Evolutionary conservation across 2,888 invertebrate genomes (phyloP), one percentile per base, ranked within the genome.

Genomic region (Galerucella pusilla): DNA sequence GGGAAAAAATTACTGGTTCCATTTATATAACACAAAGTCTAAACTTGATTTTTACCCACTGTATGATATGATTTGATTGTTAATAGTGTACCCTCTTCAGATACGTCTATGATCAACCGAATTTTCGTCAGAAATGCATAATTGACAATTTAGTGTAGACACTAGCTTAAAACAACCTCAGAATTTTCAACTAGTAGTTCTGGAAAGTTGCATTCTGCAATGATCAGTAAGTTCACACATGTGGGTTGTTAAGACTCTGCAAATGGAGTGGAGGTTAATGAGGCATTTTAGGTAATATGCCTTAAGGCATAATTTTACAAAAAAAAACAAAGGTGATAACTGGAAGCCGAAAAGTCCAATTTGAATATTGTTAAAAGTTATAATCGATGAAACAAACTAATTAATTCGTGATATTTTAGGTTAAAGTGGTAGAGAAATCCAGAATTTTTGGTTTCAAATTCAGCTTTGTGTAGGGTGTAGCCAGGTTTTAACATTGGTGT

Each of bases 161-260:
- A 59, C 20, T 3, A n/a, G 16, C 59, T 14, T 20, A 59, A 20
- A 59, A 59, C 14, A 59, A 20, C 59, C 59, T 59, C 20, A 20
- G 20, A 59, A 20, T 20, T 20, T 9, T 57, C 46, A 57, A 5
- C 9, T 20, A 16, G 57, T 20, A 20, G 16, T 59, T 59, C 59
- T 59, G 59, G 20, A 20, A 59, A 20, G 59, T 7, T 59, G 20
- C 20, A 59, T 59, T 42, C 1, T 20, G 20, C 20, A 20, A 35
- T 57, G 1, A 57, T 20, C 7, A 59, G 59, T 16, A 16, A 10
- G 20, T 59, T 10, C 20, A 42, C 7, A 7, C 9, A 42, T 42
- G 35, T 42, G 35, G 57, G 71, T 71, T 71, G 71, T 63, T 71
- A 46, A 71, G 14, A 16, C 9, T 16, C 6, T 57, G 46, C 57